These are phyloP conservation scores for Stichopus horrens DNA, from an alignment of 53 echinoderm and acorn worm genomes.

Conservation along the genomic window DNA sequence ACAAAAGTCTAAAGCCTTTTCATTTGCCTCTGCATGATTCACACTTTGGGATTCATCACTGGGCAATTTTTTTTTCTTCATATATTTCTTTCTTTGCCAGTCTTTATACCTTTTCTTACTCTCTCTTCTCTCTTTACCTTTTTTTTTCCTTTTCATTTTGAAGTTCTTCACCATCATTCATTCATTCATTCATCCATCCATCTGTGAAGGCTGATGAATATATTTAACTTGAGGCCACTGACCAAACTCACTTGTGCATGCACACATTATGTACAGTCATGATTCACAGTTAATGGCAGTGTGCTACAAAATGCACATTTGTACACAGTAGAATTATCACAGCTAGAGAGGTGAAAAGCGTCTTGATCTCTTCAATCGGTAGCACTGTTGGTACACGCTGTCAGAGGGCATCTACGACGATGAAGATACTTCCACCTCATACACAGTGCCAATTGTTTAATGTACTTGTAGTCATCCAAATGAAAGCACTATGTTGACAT, in stretches of 20 bases:
- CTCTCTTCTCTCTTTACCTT: background rate
- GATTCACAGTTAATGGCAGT: background rate
- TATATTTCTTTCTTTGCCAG: background rate
- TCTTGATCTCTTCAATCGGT: no score
- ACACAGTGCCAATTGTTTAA: no score
- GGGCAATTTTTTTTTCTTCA: background rate
- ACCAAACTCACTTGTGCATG: background rate
- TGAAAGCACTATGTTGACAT: no score
- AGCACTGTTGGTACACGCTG: no score
- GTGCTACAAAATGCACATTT: no score
- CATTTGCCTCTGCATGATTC: constrained; percentile 4
- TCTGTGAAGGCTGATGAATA: constrained; percentile 11
- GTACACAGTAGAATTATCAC: no score
- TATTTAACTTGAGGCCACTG: background rate
- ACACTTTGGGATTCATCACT: background rate
- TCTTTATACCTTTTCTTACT: background rate
- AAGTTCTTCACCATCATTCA: background rate
- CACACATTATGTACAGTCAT: constrained; percentile 37
- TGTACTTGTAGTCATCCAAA: no score
- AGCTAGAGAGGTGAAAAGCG: no score
- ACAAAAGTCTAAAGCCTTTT: background rate
- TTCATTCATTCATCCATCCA: background rate
- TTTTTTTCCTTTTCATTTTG: background rate
- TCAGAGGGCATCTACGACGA: no score
- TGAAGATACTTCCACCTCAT: no score